Evolutionary conservation across 1,140 invertebrate species (phyloP), one percentile per base, ranked within the genome.

Genomic region (Musca vetustissima): DNA sequence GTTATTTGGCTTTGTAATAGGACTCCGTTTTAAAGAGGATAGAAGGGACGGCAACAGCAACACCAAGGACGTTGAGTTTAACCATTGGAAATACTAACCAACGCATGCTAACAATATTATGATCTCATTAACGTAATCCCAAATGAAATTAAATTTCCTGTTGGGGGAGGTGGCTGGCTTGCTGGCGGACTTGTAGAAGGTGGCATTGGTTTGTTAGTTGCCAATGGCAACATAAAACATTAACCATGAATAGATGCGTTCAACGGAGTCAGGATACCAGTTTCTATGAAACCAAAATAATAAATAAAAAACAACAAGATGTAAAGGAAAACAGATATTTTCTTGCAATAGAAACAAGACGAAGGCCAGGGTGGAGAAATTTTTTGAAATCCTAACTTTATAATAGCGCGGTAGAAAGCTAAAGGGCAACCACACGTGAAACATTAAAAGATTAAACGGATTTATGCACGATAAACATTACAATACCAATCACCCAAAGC

Each of bases 81-180:
- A 47, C 21, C 66, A 36, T 64, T 48, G 32, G 8, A 64, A 2
- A 48, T 49, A 6, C 43, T 17, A 28, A 25, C 22, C 7, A 28
- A 19, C n/a, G 48, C 66, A 48, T 49, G 67, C 25, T 49, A 1
- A 57, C 57, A 36, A 64, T 64, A 50, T 64, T 59, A 59, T 22
- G 55, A 50, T 64, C 57, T 64, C 57, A 68, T 68, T 64, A 68
- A 49, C 47, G n/a, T 64, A 28, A 68, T 21, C 59, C 67, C 32
- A 36, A 66, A 61, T 49, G 47, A 68, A 68, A 68, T 68, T 68
- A 50, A 59, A 68, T 68, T 68, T 59, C 22, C 43, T 50, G 21
- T 43, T 3, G 4, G 36, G 36, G 36, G 13, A 4, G 49, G 49
- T 59, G 13, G 24, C 28, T 19, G n/a, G 55, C 32, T 59, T 21